A percentile compares a stretch with the other conserved stretches of the same genome.
Conservation (phyloP, 37 sponge, comb jelly and placozoan species). For the Chondrilla cf. caribensis region DNA sequence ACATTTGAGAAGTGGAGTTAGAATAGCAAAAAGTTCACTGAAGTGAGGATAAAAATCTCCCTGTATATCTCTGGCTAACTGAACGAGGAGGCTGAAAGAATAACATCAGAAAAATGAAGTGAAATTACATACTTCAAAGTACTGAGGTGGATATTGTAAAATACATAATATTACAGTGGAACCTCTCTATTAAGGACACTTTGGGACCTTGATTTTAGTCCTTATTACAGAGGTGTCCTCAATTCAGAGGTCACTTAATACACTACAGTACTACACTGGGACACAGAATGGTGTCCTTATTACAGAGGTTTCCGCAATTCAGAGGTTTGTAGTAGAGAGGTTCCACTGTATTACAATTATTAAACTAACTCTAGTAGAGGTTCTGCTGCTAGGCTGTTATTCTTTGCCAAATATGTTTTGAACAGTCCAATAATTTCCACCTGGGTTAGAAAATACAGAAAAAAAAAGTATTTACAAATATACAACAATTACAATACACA, state of each 20-base stretch:
- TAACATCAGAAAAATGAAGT: too few relatives aligned
- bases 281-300: too few relatives aligned
- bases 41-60: slow-evolving; percentile 85
- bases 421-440: slow-evolving; percentile 39
- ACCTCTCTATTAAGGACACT: too few relatives aligned
- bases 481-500: too few relatives aligned
- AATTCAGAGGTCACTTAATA: too few relatives aligned
- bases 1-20: slow-evolving; percentile 41
- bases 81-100: slow-evolving; percentile 75
- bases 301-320: too few relatives aligned
- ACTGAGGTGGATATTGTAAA: too few relatives aligned
- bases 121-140: slow-evolving; percentile 1
- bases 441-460: slow-evolving; percentile 17
- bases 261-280: too few relatives aligned
- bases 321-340: not conserved
- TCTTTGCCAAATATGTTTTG: slow-evolving; percentile 33
- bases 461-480: too few relatives aligned
- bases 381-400: slow-evolving; percentile 50
- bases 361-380: slow-evolving; percentile 65
- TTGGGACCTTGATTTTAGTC: too few relatives aligned
- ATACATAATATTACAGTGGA: too few relatives aligned
- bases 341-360: not conserved
- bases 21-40: slow-evolving; percentile 54
- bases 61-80: slow-evolving; percentile 88
- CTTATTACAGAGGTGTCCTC: too few relatives aligned